Conservation (phyloP, 2,113 vertebrate genomes). For the Myxocyprinus asiaticus region DNA sequence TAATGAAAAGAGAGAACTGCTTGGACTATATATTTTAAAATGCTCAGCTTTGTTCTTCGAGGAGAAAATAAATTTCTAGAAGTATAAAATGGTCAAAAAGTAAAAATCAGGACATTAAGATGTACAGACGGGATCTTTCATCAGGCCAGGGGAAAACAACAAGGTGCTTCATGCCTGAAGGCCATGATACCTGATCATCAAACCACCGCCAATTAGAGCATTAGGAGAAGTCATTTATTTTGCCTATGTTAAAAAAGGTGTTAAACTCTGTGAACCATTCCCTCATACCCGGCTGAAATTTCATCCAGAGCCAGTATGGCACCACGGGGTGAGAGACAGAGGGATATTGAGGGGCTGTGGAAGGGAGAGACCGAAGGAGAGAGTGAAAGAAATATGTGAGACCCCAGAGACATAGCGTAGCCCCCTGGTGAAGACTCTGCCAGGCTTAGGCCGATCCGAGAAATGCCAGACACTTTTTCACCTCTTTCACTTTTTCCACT, state of each 20-base stretch:
- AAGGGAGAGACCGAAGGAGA: conserved; percentile 49
- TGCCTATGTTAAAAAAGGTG: conserved; percentile 72
- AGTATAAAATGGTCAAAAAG: conserved; percentile 7
- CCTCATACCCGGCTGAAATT: conserved; percentile 73
- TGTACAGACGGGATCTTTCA: conserved; percentile 69
- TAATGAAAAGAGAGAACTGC: neutral
- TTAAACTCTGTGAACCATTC: conserved; percentile 74
- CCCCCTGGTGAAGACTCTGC: conserved; percentile 31
- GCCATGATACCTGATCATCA: conserved; percentile 74
- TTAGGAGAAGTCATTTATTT: conserved; percentile 76
- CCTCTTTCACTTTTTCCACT: neutral
- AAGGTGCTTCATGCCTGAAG: conserved; percentile 66
- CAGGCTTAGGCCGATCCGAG: conserved; percentile 58
- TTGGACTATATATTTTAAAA: neutral
- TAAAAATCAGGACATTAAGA: conserved; percentile 48
- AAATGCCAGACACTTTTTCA: conserved; percentile 54
- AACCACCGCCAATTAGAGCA: conserved; percentile 74
- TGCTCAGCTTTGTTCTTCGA: too few relatives aligned
- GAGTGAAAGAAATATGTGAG: conserved; percentile 52
- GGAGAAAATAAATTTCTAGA: conserved; percentile 7
- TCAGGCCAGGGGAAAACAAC: conserved; percentile 63
- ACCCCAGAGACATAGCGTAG: conserved; percentile 60
- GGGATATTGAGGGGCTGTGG: conserved; percentile 49
- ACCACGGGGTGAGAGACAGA: conserved; percentile 49
- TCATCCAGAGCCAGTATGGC: conserved; percentile 63